These are phyloP conservation scores for Potorous gilbertii DNA, from an alignment of 2,797 vertebrate genomes.

Conservation along the genomic window DNA sequence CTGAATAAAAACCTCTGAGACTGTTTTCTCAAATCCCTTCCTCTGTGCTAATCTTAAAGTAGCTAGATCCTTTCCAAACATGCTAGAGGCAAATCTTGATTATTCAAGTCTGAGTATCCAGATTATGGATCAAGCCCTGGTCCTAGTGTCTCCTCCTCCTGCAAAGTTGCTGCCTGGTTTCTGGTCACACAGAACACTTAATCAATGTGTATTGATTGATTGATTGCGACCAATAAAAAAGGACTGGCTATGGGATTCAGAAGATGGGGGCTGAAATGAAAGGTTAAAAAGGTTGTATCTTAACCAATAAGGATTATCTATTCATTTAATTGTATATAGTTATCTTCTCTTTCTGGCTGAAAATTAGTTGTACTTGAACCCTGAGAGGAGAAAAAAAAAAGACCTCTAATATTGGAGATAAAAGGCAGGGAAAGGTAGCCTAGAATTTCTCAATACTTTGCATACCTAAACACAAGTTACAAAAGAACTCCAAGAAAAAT, in stretches of 20 bases:
- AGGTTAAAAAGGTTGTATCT: background rate
- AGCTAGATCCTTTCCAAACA: background rate
- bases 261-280: background rate
- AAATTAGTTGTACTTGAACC: background rate
- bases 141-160: background rate
- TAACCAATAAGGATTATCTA: background rate
- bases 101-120: background rate
- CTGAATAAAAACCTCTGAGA: background rate
- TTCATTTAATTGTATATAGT: background rate
- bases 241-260: background rate
- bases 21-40: background rate
- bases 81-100: background rate
- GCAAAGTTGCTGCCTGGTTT: background rate
- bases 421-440: background rate
- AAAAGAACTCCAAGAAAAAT: slow-evolving; percentile 5
- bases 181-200: background rate
- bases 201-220: background rate
- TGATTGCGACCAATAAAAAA: background rate
- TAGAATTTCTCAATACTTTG: slow-evolving; percentile 11
- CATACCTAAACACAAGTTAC: slow-evolving; percentile 24
- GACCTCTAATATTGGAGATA: background rate
- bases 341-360: background rate
- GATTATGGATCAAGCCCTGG: background rate
- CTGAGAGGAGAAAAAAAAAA: background rate
- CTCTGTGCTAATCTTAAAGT: background rate